Percentiles rank a stretch among this genome's conserved stretches.
Evolutionary conservation across 1,140 invertebrate genomes (phyloP).

Genomic region (Micrasema longulum): DNA sequence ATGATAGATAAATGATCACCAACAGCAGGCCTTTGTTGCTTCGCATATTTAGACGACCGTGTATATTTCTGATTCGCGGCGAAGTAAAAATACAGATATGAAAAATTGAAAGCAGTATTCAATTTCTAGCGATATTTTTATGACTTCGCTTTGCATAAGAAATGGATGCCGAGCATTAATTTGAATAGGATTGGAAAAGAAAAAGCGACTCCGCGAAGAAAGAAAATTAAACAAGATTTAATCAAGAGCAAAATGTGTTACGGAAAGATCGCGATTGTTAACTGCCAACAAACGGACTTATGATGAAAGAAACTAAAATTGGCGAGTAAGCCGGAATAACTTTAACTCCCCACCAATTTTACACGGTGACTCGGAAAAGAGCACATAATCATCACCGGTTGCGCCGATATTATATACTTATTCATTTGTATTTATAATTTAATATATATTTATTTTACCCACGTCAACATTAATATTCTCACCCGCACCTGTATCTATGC

Average conservation of each 20-base stretch:
- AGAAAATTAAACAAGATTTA: constrained; percentile 13
- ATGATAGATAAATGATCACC: too few relatives aligned
- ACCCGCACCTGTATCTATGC: too few relatives aligned
- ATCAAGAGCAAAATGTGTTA: constrained; percentile 19
- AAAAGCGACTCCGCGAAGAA: background rate
- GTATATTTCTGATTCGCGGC: too few relatives aligned
- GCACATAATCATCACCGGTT: too few relatives aligned
- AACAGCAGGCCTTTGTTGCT: too few relatives aligned
- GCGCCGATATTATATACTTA: too few relatives aligned
- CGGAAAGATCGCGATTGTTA: constrained; percentile 3
- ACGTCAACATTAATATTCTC: too few relatives aligned
- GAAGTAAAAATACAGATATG: background rate
- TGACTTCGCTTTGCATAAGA: background rate
- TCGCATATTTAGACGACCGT: too few relatives aligned
- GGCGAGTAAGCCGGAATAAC: constrained; percentile 15
- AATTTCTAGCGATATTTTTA: constrained; percentile 5
- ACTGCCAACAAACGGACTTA: constrained; percentile 2
- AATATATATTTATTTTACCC: too few relatives aligned
- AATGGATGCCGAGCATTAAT: background rate
- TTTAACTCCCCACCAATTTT: background rate
- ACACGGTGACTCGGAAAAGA: constrained; percentile 5
- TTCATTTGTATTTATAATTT: too few relatives aligned
- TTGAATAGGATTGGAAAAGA: background rate
- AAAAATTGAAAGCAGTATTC: background rate
- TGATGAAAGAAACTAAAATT: constrained; percentile 4